Base-by-base conservation (phyloP, 2,113 vertebrate species). In the Eurypyga helias region DNA sequence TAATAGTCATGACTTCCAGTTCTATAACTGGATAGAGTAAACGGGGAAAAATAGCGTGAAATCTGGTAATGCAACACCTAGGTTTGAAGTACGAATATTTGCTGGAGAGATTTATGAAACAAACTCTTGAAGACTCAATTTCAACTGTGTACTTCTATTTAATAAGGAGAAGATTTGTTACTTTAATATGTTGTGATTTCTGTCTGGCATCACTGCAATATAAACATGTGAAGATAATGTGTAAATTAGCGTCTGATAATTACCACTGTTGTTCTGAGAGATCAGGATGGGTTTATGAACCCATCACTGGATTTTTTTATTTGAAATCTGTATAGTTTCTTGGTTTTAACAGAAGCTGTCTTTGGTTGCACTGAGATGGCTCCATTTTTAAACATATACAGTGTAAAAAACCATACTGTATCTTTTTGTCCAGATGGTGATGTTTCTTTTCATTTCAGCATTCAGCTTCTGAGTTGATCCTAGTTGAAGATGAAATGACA, bases 401-500 rank as follows among this genome's bases (percentile, higher is more conserved):
- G 31, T n/a, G 25, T 66, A 17, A n/a, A 41, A 80, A 78, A 26
- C 0, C 7, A 8, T 51, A 28, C 17, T 80, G 0, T 28, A 24
- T 61, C 48, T 83, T 91, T 29, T 79, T 51, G 41, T 61, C 19
- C 83, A 75, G 64, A 75, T 95, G 82, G 34, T 97, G 66, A 97
- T 23, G 17, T 82, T 87, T 49, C 66, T 78, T 98, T 97, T 97
- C 49, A 21, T 98, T 98, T 90, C 94, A 98, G 98, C 95, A 90
- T 96, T 94, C 96, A 75, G 89, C 95, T 93, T 95, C 98, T 89
- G 99, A 99, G 65, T 94, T 98, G 89, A 97, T 99, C 98, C 97
- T 98, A 92, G 98, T 97, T 26, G 98, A 98, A 90, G 99, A 99
- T 96, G 99, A 99, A 97, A 96, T 98, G 97, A 99, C 99, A 6